A percentile compares a stretch with the other conserved stretches of the same genome.
Conservation (phyloP, 2,888 invertebrate genomes). For the Polymixis lichenea region DNA sequence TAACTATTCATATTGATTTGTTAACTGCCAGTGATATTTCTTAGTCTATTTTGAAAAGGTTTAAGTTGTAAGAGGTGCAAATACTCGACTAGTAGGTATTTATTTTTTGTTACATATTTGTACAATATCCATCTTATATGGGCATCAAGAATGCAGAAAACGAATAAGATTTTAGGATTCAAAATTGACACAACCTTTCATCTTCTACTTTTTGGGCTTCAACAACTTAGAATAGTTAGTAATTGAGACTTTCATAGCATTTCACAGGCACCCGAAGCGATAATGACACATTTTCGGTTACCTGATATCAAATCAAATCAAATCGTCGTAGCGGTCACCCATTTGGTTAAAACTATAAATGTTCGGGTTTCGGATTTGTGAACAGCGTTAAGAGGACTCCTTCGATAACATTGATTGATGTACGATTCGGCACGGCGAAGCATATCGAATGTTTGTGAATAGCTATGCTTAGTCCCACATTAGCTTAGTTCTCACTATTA, state of each 20-base stretch:
- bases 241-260: background rate
- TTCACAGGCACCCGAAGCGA: background rate
- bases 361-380: background rate
- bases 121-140: background rate
- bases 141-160: background rate
- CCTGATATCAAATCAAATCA: background rate
- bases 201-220: background rate
- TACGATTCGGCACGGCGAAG: background rate
- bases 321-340: background rate
- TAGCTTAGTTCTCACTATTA: slow-evolving; percentile 5
- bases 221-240: background rate
- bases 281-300: background rate
- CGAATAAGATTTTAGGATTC: background rate
- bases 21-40: slow-evolving; percentile 48
- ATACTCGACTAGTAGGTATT: slow-evolving; percentile 6
- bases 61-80: background rate
- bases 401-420: background rate
- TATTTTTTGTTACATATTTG: background rate
- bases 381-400: background rate
- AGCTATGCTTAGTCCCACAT: slow-evolving; percentile 8
- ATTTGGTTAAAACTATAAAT: background rate
- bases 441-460: background rate
- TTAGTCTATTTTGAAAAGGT: slow-evolving; percentile 40
- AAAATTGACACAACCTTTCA: background rate
- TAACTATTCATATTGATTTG: slow-evolving; percentile 48